A percentile compares a stretch with the other conserved stretches of the same genome.
Conservation (phyloP, 2,113 vertebrate species). For the Pampusana beccarii region DNA sequence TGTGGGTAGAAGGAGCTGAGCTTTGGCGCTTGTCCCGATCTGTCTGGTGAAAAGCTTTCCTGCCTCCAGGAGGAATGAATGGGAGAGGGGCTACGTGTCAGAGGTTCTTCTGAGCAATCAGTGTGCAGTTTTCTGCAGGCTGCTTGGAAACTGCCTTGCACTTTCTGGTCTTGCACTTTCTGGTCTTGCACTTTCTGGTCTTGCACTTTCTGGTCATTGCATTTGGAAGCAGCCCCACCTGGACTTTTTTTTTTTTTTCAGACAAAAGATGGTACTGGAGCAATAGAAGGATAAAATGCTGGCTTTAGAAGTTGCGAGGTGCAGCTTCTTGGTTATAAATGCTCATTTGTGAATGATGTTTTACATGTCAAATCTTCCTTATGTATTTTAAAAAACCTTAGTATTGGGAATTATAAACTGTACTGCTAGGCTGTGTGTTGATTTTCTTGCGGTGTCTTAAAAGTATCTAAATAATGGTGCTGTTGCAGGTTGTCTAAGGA, state of each 20-base stretch:
- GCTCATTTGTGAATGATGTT: neutral
- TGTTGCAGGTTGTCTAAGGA: neutral
- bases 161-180: neutral
- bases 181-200: too few species aligned
- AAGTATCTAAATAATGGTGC: neutral
- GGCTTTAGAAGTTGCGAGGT: neutral
- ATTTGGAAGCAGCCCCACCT: neutral
- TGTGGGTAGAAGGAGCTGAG: neutral
- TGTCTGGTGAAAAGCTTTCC: neutral
- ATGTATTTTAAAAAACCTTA: neutral
- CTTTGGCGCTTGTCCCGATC: neutral
- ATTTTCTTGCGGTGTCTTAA: neutral
- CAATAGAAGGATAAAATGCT: neutral
- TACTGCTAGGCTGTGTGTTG: neutral
- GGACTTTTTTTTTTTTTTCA: neutral
- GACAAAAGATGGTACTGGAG: neutral
- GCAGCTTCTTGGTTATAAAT: neutral
- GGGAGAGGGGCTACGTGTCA: neutral
- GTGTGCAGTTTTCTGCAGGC: neutral
- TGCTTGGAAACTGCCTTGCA: accelerated
- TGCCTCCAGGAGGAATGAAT: neutral
- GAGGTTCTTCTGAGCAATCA: neutral
- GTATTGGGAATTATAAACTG: neutral
- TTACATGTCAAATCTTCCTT: neutral
- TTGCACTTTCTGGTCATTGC: neutral